These are phyloP conservation scores for Corynorhinus townsendii DNA, from an alignment of 2,113 vertebrate genomes.

Conservation along the genomic window DNA sequence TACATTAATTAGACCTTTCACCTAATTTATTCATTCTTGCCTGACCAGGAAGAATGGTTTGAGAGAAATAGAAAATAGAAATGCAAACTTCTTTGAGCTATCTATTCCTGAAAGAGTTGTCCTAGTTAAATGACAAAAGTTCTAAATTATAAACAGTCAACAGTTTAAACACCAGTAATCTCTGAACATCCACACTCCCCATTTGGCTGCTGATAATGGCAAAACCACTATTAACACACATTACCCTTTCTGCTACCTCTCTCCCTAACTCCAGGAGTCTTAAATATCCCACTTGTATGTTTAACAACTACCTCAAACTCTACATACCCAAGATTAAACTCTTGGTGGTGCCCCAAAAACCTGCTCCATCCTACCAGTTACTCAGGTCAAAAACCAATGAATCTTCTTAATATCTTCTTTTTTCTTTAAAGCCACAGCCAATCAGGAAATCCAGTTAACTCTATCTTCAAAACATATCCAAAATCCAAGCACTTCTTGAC, in stretches of 20 bases:
- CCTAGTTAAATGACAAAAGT: background rate
- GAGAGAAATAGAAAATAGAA: constrained; percentile 3
- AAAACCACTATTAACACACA: background rate
- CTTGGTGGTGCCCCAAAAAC: background rate
- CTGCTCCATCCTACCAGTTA: background rate
- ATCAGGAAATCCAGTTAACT: background rate
- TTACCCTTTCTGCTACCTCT: background rate
- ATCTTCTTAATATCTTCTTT: background rate
- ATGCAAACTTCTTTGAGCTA: background rate
- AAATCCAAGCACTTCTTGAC: background rate
- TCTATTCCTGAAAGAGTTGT: background rate
- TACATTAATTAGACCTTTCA: background rate
- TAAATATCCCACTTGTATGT: background rate
- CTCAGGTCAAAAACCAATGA: background rate
- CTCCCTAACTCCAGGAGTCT: background rate
- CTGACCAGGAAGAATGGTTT: background rate
- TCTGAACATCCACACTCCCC: background rate
- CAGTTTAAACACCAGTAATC: background rate
- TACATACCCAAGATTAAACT: background rate
- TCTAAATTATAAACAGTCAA: background rate
- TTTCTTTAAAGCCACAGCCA: background rate
- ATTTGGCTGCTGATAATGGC: background rate
- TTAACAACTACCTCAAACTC: background rate
- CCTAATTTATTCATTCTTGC: background rate
- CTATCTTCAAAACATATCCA: background rate